Percentiles rank a stretch among this genome's conserved stretches.
These are phyloP conservation scores for Hyaena hyaena DNA, from an alignment of 2,113 vertebrate species.

Conservation along the genomic window DNA sequence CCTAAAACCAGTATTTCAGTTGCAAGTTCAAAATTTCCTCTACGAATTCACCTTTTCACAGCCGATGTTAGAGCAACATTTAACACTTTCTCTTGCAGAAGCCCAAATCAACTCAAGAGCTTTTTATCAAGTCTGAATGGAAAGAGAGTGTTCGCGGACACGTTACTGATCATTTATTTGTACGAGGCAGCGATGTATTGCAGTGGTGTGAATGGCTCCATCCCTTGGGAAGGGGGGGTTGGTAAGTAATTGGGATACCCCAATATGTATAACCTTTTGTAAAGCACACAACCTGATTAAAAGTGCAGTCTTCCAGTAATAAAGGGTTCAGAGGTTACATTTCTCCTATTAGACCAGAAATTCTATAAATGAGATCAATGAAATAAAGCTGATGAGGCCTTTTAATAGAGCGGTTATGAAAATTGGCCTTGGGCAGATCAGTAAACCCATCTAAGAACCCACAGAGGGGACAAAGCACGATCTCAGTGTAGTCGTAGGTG, in stretches of 20 bases:
- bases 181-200: constrained; percentile 57
- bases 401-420: too few relatives aligned
- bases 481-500: background rate
- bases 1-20: background rate
- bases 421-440: constrained; percentile 34
- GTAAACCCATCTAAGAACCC: background rate
- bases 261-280: constrained; percentile 68
- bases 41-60: background rate
- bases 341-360: constrained; percentile 64
- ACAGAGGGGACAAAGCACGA: background rate
- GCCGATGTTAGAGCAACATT: background rate
- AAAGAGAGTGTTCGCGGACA: constrained; percentile 33
- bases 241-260: constrained; percentile 68
- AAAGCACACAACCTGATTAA: constrained; percentile 68
- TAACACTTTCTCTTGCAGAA: constrained; percentile 33
- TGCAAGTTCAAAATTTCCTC: constrained; percentile 23
- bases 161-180: background rate
- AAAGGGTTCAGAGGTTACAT: constrained; percentile 70
- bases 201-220: constrained; percentile 40
- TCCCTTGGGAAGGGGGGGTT: constrained; percentile 5
- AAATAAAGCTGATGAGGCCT: constrained; percentile 68
- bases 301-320: constrained; percentile 75
- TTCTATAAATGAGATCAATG: constrained; percentile 64
- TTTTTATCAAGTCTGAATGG: constrained; percentile 27
- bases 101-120: constrained; percentile 34